These are phyloP conservation scores for Thereva nobilitata DNA, from an alignment of 2,888 invertebrate species.

Conservation along the genomic window DNA sequence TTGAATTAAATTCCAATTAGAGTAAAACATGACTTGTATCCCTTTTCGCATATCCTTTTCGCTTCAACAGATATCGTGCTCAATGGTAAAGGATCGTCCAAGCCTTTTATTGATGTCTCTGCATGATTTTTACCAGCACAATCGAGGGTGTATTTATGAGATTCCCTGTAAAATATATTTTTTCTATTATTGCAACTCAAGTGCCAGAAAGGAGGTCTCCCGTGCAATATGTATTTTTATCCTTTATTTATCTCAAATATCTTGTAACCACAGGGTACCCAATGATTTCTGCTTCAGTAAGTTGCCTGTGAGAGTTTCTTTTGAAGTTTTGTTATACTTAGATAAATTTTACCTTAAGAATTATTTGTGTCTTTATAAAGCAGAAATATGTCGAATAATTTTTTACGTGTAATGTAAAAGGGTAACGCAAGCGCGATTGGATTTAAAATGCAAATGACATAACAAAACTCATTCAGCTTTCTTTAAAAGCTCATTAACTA, in stretches of 20 bases:
- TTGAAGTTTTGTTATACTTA: neutral
- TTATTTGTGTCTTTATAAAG: too few species aligned
- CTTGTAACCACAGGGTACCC: conserved; percentile 22
- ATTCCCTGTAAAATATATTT: neutral
- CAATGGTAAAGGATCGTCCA: neutral
- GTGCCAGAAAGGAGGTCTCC: conserved; percentile 12
- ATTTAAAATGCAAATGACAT: too few species aligned
- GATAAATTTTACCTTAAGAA: too few species aligned
- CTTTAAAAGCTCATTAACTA: too few species aligned
- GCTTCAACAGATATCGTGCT: neutral
- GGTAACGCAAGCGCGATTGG: too few species aligned
- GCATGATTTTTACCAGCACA: conserved; percentile 12
- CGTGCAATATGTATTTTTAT: neutral
- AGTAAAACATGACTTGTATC: conserved; percentile 19
- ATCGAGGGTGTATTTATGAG: conserved; percentile 23
- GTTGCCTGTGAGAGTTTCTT: conserved; percentile 4
- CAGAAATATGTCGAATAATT: too few species aligned
- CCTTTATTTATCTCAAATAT: conserved; percentile 3
- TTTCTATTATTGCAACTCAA: conserved; percentile 14
- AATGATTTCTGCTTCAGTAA: conserved; percentile 19
- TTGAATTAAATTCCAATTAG: conserved; percentile 18
- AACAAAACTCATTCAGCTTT: too few species aligned
- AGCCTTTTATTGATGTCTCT: conserved; percentile 24
- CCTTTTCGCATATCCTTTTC: conserved; percentile 14
- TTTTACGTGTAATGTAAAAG: too few species aligned